phyloP scores from a whole-genome alignment of 1,140 invertebrate genomes.

The Drosophila biarmipes region DNA sequence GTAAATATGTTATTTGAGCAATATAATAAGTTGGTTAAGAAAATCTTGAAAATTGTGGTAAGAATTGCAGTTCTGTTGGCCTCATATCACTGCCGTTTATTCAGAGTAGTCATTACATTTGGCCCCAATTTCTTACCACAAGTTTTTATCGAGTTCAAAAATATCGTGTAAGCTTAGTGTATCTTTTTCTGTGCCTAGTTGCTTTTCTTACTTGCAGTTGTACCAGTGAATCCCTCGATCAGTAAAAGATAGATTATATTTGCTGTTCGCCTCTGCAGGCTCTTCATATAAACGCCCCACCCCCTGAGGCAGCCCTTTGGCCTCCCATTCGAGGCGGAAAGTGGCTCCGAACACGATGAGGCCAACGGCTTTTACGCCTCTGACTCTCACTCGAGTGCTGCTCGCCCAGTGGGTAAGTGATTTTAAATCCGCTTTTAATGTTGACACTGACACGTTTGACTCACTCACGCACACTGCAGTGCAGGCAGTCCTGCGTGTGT shows the following conservation, averaged over 20 bases:
- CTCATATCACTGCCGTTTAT: no score
- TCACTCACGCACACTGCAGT: neutral
- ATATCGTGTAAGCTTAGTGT: no score
- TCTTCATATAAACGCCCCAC: neutral
- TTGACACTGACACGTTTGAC: conserved; percentile 81
- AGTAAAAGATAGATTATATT: neutral
- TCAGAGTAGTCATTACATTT: no score
- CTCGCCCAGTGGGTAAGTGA: conserved; percentile 62
- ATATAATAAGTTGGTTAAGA: no score
- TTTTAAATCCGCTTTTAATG: conserved; percentile 84
- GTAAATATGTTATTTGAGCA: no score
- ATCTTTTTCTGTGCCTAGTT: no score
- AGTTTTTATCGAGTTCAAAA: no score
- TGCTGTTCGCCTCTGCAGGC: neutral
- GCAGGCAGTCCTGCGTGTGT: conserved; percentile 1
- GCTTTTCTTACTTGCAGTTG: neutral
- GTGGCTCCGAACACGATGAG: conserved; percentile 24
- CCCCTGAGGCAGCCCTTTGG: neutral
- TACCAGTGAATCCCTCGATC: neutral
- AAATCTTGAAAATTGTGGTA: no score
- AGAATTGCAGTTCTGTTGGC: no score
- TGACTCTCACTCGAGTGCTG: conserved; percentile 47
- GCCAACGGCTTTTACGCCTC: conserved; percentile 71
- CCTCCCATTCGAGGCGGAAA: neutral
- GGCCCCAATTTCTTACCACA: no score